Conservation (phyloP, 2,113 vertebrate species). For the Chionomys nivalis region DNA sequence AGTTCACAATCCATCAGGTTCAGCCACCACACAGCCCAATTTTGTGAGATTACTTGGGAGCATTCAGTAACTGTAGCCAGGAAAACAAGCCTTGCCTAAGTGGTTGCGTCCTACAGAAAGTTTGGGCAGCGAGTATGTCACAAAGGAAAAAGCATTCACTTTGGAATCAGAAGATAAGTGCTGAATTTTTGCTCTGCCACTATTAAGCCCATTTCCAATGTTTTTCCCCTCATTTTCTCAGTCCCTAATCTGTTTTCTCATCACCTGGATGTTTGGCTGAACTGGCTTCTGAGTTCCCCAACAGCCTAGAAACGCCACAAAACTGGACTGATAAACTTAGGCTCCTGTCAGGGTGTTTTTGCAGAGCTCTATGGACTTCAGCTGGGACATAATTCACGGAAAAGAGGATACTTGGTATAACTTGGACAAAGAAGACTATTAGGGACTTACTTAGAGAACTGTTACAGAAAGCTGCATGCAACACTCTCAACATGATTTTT, state of each 20-base stretch:
- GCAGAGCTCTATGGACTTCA: neutral
- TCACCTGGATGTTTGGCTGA: neutral
- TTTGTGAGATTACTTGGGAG: neutral
- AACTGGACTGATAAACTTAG: neutral
- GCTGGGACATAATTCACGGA: neutral
- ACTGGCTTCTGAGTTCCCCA: neutral
- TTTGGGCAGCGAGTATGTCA: neutral
- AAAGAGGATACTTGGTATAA: neutral
- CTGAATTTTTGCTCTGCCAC: neutral
- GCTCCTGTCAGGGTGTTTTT: neutral
- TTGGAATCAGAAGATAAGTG: neutral
- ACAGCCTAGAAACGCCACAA: neutral
- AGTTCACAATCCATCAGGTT: neutral
- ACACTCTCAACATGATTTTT: conserved; percentile 59
- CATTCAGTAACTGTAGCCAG: neutral
- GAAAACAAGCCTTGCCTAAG: neutral
- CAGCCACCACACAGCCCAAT: neutral
- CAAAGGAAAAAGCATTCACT: neutral
- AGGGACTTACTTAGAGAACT: conserved; percentile 35
- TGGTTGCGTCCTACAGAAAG: neutral
- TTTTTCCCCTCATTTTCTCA: neutral
- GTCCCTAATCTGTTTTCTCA: neutral
- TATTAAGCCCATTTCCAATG: neutral
- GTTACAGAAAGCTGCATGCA: conserved; percentile 46
- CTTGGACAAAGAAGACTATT: conserved; percentile 28